Evolutionary conservation across 23 tunicate species (phyloP).

Genomic region (Pegea sp.): DNA sequence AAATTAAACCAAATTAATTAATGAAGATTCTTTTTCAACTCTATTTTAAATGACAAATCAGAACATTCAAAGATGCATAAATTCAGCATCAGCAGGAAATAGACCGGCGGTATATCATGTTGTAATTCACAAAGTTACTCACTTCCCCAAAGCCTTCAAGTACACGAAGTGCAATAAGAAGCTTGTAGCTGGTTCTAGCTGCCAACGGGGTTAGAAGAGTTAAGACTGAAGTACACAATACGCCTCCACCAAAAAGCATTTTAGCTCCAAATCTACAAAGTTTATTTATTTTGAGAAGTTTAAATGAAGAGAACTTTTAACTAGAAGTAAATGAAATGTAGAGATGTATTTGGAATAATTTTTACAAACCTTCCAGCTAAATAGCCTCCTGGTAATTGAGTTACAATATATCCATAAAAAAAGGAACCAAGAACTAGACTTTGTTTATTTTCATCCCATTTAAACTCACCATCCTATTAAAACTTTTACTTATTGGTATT

Average conservation of each 20-base stretch:
- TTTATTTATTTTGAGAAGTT: no score
- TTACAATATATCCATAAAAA: constrained; percentile 19
- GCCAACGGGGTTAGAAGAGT: constrained; percentile 84
- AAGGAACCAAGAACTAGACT: constrained; percentile 12
- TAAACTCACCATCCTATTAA: constrained; percentile 12
- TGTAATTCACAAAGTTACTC: no score
- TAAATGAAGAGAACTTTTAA: no score
- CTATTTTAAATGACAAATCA: no score
- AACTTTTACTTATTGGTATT: neutral
- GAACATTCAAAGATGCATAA: no score
- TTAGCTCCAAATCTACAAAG: constrained; percentile 66
- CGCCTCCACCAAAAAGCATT: constrained; percentile 59
- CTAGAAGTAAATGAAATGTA: no score
- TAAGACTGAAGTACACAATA: constrained; percentile 71
- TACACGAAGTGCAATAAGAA: constrained; percentile 71
- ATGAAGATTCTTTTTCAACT: no score
- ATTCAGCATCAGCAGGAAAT: no score
- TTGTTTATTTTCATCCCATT: constrained; percentile 7
- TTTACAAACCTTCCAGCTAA: constrained; percentile 14
- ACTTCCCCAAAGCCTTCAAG: constrained; percentile 96
- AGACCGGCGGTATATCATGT: no score
- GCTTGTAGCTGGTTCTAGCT: constrained; percentile 47
- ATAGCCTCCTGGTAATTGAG: constrained; percentile 11
- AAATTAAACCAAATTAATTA: no score
- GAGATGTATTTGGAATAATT: no score